Evolutionary conservation across 2,797 vertebrate genomes (phyloP), one percentile per base, ranked within the genome.

Genomic region (Kryptopterus vitreolus): DNA sequence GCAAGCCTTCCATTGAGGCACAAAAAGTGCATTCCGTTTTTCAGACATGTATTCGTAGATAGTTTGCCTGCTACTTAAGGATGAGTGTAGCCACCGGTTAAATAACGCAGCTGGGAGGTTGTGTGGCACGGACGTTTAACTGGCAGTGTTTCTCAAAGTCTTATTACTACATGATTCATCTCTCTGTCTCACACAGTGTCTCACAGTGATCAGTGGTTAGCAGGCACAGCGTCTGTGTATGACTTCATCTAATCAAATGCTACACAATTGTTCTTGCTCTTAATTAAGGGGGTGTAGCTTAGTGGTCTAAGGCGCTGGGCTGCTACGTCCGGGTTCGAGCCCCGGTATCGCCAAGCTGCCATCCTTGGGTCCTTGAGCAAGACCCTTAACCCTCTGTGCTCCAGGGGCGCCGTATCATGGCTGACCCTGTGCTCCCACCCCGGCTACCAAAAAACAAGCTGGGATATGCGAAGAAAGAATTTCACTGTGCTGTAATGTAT

Each of bases 161-260:
- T 18, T 76, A n/a, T 57, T 75, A 72, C 38, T 59, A 48, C 50
- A 13, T 68, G 68, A 70, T 70, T 70, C 46, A 70, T 70, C 26
- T 52, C 46, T 50, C 24, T 70, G 46, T 31, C 46, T 50, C 66
- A 46, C 66, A 69, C 65, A 48, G 66, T 13, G 50, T 43, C 18
- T 8, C 18, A 26, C 6, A 69, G 66, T 48, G 66, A 69, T 69
- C 38, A 48, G 66, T 69, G 66, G n/a, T 50, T 69, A 20, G 38
- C 24, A 50, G 43, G 43, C 66, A 50, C 1, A 20, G 66, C 18
- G 43, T 29, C 66, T 50, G n/a, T 69, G 43, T 18, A 50, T 50
- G 24, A 48, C 24, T 68, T 68, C 10, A 43, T n/a, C 6, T 24
- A 50, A 31, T 20, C 29, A 70, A 70, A 20, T 31, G 46, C 68